Percentiles rank a stretch among this genome's conserved stretches.
Conservation (phyloP, 1,140 invertebrate genomes). For the Drosophila repleta region DNA sequence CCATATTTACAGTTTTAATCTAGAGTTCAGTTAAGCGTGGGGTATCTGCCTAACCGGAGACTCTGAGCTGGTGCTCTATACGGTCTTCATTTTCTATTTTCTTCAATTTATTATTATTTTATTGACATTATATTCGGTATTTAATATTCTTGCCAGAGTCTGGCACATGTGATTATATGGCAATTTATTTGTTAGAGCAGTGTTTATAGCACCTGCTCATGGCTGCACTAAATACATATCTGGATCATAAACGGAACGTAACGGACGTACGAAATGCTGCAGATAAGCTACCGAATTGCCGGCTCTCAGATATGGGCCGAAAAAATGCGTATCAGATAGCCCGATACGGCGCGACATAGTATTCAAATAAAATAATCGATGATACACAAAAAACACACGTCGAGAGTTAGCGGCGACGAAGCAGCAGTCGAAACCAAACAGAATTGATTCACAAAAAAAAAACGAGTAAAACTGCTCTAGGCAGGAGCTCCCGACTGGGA, state of each 20-base stretch:
- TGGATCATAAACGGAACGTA: conserved; percentile 13
- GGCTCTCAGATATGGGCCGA: conserved; percentile 25
- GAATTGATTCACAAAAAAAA: conserved; percentile 46
- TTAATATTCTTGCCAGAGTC: neutral
- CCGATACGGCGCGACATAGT: conserved; percentile 28
- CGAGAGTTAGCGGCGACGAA: conserved; percentile 8
- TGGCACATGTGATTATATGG: conserved; percentile 30
- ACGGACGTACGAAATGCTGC: conserved; percentile 17
- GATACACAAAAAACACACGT: conserved; percentile 37
- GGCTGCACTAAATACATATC: neutral
- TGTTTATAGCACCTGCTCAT: neutral
- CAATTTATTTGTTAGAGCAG: conserved; percentile 32
- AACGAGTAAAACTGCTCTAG: neutral
- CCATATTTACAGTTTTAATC: too few relatives aligned
- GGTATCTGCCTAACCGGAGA: too few relatives aligned
- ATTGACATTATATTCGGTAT: neutral
- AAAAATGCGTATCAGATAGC: conserved; percentile 39
- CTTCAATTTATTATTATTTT: neutral
- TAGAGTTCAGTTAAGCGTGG: too few relatives aligned
- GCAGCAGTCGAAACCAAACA: conserved; percentile 16
- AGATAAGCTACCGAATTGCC: conserved; percentile 54
- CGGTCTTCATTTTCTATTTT: too few relatives aligned
- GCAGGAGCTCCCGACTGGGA: too few relatives aligned
- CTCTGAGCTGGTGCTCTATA: too few relatives aligned
- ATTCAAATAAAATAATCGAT: conserved; percentile 51